Conservation (phyloP, 2,888 invertebrate genomes). For the Diarsia rubi region DNA sequence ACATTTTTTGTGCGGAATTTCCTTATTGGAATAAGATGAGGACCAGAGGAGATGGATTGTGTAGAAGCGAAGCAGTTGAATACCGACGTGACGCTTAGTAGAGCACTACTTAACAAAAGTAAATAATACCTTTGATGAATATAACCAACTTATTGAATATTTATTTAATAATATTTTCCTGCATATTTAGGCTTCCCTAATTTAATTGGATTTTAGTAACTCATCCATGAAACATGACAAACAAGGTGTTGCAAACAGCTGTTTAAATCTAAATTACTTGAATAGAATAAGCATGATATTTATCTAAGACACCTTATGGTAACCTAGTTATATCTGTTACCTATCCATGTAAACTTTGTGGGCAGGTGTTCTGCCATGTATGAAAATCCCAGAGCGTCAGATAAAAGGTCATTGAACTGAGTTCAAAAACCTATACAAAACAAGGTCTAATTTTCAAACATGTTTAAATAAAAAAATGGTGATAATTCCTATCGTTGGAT, state of each 20-base stretch:
- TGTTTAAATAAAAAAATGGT: background rate
- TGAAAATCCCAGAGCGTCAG: constrained; percentile 19
- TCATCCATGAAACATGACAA: background rate
- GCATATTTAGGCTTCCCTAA: background rate
- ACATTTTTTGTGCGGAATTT: background rate
- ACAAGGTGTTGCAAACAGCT: background rate
- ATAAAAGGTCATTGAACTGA: constrained; percentile 23
- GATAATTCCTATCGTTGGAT: background rate
- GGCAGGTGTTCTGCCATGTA: background rate
- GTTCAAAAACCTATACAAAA: background rate
- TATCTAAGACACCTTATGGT: constrained; percentile 25
- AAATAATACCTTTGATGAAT: background rate
- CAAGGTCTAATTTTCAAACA: background rate
- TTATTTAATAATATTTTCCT: background rate
- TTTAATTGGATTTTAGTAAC: background rate
- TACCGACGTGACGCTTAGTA: background rate
- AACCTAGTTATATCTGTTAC: constrained; percentile 28
- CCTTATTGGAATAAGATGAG: background rate
- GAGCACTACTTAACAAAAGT: background rate
- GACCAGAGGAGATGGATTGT: background rate
- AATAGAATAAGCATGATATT: constrained; percentile 12
- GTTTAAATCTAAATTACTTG: background rate
- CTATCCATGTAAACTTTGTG: background rate
- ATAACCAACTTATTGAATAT: background rate
- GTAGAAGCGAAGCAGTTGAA: background rate